Base-by-base conservation (phyloP, 64 coral and sea anemone species). In the Exaiptasia diaphana region DNA sequence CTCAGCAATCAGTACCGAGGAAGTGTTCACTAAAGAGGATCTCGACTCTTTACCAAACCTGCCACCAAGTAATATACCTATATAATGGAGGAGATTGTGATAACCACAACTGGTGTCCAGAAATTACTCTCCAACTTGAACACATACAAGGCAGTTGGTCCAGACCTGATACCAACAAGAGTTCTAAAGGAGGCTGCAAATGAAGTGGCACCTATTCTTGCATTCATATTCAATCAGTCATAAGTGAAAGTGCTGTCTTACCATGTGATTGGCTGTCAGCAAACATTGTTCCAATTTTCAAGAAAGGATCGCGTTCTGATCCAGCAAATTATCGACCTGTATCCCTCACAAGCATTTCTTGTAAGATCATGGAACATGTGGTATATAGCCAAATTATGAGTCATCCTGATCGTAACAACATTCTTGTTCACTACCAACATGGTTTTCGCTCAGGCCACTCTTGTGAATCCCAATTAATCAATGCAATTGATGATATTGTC, bases 391-490 rank as follows among this genome's bases (percentile, higher is more conserved):
- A 18, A 17, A 30, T 67, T 13, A 22, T 62, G 57, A 8, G 7
- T 6, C 21, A 9, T 22, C 21, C 5, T 21, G 71, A 38, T 18
- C 41, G 41, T 30, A 42, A 74, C 29, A 38, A 44, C 21, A 30
- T 49, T 54, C 74, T 77, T 58, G 26, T 77, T 4, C 74, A 77
- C 33, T 55, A 55, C 35, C 78, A 68, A 67, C 60, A 82, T 50
- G 79, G 79, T 55, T 82, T 82, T 39, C 4, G 79, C 11, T 28
- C 13, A 70, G 49, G 33, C 9, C 45, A 68, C 22, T 82, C 79
- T 54, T 82, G 63, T 54, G 79, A 82, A 55, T 50, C 79, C n/a
- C 79, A 82, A 54, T 38, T 82, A 33, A 37, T 82, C 41, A 68
- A 68, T 29, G 6, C 57, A 7, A 41, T 80, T 62, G 5, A 80